phyloP scores from a whole-genome alignment of 1,140 invertebrate genomes.

The Wasmannia auropunctata region DNA sequence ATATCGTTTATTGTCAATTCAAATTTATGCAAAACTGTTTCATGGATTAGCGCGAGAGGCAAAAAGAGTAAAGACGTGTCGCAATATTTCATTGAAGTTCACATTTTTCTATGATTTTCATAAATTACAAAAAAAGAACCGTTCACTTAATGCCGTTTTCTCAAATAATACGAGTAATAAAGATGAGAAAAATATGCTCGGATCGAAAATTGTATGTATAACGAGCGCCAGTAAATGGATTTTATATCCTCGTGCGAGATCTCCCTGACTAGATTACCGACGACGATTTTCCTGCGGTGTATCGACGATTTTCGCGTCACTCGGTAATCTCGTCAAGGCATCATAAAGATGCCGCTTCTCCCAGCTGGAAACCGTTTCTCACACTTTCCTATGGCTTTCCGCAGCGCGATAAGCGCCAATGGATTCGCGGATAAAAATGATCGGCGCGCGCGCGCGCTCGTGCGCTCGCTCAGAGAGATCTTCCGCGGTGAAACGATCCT shows the following conservation, averaged over 20 bases:
- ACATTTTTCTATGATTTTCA: conserved; percentile 22
- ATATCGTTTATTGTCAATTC: conserved; percentile 39
- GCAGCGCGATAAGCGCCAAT: background rate
- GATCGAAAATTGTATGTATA: background rate
- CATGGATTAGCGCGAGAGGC: background rate
- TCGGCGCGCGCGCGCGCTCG: background rate
- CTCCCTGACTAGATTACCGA: conserved; percentile 7
- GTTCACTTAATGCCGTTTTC: background rate
- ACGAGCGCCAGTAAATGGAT: conserved; percentile 2
- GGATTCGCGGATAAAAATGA: conserved; percentile 27
- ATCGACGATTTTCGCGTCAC: conserved; percentile 37
- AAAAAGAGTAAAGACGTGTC: background rate
- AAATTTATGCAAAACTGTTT: conserved; percentile 54
- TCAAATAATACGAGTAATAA: conserved; percentile 10
- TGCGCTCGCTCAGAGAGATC: conserved; percentile 26
- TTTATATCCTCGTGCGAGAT: conserved; percentile 19
- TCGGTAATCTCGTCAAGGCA: conserved; percentile 17
- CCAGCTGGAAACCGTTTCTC: conserved; percentile 47
- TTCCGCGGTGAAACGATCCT: conserved; percentile 28
- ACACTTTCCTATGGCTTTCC: conserved; percentile 25
- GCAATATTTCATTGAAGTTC: background rate
- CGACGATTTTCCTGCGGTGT: background rate
- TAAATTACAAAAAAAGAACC: background rate
- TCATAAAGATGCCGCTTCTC: conserved; percentile 30
- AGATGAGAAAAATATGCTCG: background rate